Base-by-base conservation (phyloP, 2,888 invertebrate genomes). In the Endotricha flammealis region DNA sequence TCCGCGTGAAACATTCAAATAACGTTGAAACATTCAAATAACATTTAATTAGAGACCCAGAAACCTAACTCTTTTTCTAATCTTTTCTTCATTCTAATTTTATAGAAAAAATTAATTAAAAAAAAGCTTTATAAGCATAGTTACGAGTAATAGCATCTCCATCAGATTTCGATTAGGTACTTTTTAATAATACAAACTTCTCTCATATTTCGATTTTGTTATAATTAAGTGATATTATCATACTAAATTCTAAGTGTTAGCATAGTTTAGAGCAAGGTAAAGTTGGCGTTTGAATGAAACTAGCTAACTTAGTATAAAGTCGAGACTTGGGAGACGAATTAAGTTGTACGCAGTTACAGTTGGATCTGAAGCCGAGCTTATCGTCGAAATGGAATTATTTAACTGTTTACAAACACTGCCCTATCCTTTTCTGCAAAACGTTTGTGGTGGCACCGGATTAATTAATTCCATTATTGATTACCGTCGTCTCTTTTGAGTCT, bases 341-440 rank as follows among this genome's bases (percentile, higher is more conserved):
- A 64, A 71, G 66, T 77, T 71, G 56, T 52, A 57, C 52, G 55
- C 53, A 64, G 67, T 68, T 66, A 60, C 57, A 56, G 45, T 43
- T 40, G 27, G 42, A 53, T 66, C 57, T 67, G 46, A 50, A 39
- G 50, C 48, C 46, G 46, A 56, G 63, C 59, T 75, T 68, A 68
- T 64, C 64, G 64, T 62, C 56, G 53, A 50, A 52, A 58, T 54
- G 55, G 64, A 66, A 63, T 64, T 59, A 71, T 67, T 73, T 63
- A 62, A 51, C 54, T 60, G 57, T 64, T 63, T 50, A 54, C 51
- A 49, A 48, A 50, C 49, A 50, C 48, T 47, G 42, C 5, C 16
- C 3, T 20, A n/a, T 30, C 33, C 30, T 30, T 35, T 29, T 17
- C 34, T 8, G 14, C 10, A 10, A 27, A 34, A 34, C 28, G 28